Evolutionary conservation across 1,140 invertebrate species (phyloP).

Genomic region (Papilio polytes): DNA sequence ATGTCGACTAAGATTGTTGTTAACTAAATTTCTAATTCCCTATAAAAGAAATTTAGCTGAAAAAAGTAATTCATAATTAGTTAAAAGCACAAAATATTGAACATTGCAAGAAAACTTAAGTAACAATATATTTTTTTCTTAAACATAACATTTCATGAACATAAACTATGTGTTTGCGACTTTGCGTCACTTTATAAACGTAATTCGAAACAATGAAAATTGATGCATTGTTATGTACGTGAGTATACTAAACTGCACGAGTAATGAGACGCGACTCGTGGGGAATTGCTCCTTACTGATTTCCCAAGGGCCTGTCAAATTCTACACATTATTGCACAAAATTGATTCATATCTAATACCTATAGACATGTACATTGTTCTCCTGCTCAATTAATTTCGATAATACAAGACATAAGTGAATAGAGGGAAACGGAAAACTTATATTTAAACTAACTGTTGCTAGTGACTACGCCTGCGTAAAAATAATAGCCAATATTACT

Average conservation of each 20-base stretch:
- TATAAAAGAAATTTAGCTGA: no score
- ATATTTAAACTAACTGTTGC: background rate
- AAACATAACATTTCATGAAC: background rate
- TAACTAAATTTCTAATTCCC: no score
- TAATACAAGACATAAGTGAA: background rate
- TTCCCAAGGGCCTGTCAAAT: slow-evolving; percentile 33
- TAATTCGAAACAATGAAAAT: slow-evolving; percentile 21
- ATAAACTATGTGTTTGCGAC: background rate
- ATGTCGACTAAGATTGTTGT: no score
- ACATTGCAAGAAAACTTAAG: no score
- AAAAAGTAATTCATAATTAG: no score
- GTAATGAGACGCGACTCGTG: slow-evolving; percentile 12
- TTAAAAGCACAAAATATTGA: no score
- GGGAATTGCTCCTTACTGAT: slow-evolving; percentile 33
- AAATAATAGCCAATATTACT: no score
- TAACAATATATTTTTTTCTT: no score
- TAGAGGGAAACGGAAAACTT: background rate
- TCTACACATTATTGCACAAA: slow-evolving; percentile 30
- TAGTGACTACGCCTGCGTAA: no score
- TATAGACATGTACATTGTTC: slow-evolving; percentile 3
- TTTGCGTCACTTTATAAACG: background rate
- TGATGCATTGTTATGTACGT: slow-evolving; percentile 26
- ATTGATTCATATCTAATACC: slow-evolving; percentile 31
- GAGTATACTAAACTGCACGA: slow-evolving; percentile 15
- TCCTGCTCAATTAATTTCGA: background rate